Evolutionary conservation across 2,888 invertebrate genomes (phyloP).

Genomic region (Caenorhabditis sp.): DNA sequence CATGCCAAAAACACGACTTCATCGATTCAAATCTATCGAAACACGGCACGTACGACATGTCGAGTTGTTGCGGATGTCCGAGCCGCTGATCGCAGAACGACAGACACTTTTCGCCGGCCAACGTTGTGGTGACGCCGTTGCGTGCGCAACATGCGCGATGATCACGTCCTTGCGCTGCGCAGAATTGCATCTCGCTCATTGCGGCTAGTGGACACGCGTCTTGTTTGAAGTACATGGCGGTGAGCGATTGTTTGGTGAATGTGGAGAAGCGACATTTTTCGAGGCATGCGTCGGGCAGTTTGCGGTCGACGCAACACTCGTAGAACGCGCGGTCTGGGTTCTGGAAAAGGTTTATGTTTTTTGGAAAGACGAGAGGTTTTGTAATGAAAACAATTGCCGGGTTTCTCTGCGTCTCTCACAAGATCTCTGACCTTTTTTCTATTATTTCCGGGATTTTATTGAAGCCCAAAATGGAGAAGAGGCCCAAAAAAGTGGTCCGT

Average conservation of each 20-base stretch:
- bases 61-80: conserved; percentile 56
- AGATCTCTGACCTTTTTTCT: no score
- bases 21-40: conserved; percentile 65
- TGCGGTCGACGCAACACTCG: conserved; percentile 66
- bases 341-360: conserved; percentile 28
- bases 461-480: no score
- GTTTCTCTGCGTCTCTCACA: no score
- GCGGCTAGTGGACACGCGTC: conserved; percentile 66
- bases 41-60: conserved; percentile 63
- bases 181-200: conserved; percentile 66
- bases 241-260: conserved; percentile 54
- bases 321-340: conserved; percentile 66
- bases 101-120: conserved; percentile 65
- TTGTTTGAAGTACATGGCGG: conserved; percentile 67
- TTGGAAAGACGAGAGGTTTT: neutral
- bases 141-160: conserved; percentile 63
- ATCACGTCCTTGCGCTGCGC: conserved; percentile 64
- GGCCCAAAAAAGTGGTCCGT: no score
- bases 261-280: conserved; percentile 59
- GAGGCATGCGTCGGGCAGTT: conserved; percentile 66
- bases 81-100: conserved; percentile 66
- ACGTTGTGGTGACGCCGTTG: conserved; percentile 65
- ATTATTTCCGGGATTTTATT: no score
- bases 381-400: neutral
- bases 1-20: conserved; percentile 67